Conservation (phyloP, 1,140 invertebrate genomes). For the Doryteuthis pealeii region DNA sequence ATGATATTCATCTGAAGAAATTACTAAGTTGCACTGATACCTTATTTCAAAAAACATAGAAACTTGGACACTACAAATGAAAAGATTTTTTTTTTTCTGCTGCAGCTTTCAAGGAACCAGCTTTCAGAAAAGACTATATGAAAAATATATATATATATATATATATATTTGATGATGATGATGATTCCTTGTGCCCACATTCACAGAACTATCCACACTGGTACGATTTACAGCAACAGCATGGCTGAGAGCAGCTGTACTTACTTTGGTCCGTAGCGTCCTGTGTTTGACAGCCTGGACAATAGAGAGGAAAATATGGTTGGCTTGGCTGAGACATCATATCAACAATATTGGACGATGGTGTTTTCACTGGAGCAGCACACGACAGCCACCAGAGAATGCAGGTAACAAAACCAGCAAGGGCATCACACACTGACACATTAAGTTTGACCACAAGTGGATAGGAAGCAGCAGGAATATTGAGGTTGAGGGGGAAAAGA, state of each 20-base stretch:
- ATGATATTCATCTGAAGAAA: no score
- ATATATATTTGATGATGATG: no score
- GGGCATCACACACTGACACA: not conserved
- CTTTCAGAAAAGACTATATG: no score
- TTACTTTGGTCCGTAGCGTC: not conserved
- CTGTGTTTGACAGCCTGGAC: constrained; percentile 5
- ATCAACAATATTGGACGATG: not conserved
- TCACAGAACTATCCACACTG: not conserved
- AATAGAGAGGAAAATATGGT: not conserved
- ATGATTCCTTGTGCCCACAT: not conserved
- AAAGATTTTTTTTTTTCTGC: no score
- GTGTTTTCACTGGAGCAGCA: not conserved
- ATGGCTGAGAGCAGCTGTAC: not conserved
- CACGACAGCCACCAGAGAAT: not conserved
- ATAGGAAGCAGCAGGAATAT: not conserved
- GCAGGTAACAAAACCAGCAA: not conserved
- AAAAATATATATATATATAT: no score
- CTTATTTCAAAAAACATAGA: no score
- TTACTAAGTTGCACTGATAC: no score
- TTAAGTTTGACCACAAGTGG: not conserved
- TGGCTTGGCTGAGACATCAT: not conserved
- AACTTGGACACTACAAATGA: no score
- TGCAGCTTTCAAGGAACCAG: no score
- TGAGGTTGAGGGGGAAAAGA: not conserved
- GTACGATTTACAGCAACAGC: not conserved